phyloP scores from a whole-genome alignment of 2,113 vertebrate genomes.

The Puffinus mauretanicus region DNA sequence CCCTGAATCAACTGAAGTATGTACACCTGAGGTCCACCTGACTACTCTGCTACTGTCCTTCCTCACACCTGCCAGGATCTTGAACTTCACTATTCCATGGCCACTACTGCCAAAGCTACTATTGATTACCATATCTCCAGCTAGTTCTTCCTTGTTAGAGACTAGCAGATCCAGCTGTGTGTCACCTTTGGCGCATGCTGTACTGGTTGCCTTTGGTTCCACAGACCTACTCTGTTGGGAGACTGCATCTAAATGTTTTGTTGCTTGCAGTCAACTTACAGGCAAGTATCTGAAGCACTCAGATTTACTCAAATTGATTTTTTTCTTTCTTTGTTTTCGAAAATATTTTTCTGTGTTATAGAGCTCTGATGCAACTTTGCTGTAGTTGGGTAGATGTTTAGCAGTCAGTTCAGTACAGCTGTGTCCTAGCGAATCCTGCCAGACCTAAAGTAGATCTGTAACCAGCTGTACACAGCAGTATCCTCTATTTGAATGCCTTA shows the following conservation, averaged over 20 bases:
- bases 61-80: not conserved
- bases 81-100: not conserved
- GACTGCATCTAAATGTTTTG: not conserved
- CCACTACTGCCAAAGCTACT: not conserved
- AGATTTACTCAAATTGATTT: not conserved
- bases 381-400: not conserved
- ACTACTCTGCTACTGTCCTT: not conserved
- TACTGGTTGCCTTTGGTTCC: not conserved
- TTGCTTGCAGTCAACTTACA: not conserved
- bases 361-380: not conserved
- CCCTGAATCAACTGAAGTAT: not conserved
- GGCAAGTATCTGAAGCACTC: not conserved
- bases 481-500: not conserved
- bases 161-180: not conserved
- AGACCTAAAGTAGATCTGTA: not conserved
- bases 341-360: not conserved
- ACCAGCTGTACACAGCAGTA: not conserved
- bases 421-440: not conserved
- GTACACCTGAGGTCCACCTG: not conserved
- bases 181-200: not conserved
- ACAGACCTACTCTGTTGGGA: not conserved
- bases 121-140: not conserved
- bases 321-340: not conserved
- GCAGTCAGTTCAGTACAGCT: not conserved
- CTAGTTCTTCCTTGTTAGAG: not conserved